Evolutionary conservation across 2,888 invertebrate species (phyloP).

Genomic region (Cremastinae sp.): DNA sequence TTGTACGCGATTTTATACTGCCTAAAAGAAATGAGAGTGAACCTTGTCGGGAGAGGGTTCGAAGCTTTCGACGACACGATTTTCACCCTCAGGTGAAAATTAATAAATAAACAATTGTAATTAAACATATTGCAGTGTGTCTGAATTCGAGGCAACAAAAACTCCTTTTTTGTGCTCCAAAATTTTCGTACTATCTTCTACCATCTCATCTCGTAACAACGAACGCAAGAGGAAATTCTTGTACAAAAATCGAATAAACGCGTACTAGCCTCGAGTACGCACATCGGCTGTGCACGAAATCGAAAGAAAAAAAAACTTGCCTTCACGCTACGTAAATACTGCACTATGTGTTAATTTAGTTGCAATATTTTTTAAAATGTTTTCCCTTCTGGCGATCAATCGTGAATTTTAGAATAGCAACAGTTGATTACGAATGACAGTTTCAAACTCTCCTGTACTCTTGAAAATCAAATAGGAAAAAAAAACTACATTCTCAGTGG

Average conservation of each 20-base stretch:
- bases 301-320: conserved; percentile 28
- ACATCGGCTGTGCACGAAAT: conserved; percentile 45
- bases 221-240: too few relatives aligned
- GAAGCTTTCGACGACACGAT: background rate
- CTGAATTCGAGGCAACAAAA: too few relatives aligned
- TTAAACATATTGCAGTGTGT: background rate
- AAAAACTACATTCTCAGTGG: conserved; percentile 26
- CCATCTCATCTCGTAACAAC: too few relatives aligned
- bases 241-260: too few relatives aligned
- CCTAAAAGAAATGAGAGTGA: conserved; percentile 40
- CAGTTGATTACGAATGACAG: too few relatives aligned
- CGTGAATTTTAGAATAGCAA: too few relatives aligned
- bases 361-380: conserved; percentile 9
- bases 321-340: conserved; percentile 36
- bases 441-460: too few relatives aligned
- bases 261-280: conserved; percentile 31
- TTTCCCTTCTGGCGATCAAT: too few relatives aligned
- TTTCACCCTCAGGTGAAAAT: conserved; percentile 24
- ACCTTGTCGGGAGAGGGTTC: conserved; percentile 1
- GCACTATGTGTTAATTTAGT: conserved; percentile 24
- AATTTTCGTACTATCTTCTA: background rate
- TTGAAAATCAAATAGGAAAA: background rate
- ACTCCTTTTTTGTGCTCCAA: background rate
- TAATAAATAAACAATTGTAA: conserved; percentile 12
- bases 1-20: conserved; percentile 55